Percentiles rank a stretch among this genome's conserved stretches.
phyloP scores from a whole-genome alignment of 2,113 vertebrate species.

The Colistium nudipinnis region DNA sequence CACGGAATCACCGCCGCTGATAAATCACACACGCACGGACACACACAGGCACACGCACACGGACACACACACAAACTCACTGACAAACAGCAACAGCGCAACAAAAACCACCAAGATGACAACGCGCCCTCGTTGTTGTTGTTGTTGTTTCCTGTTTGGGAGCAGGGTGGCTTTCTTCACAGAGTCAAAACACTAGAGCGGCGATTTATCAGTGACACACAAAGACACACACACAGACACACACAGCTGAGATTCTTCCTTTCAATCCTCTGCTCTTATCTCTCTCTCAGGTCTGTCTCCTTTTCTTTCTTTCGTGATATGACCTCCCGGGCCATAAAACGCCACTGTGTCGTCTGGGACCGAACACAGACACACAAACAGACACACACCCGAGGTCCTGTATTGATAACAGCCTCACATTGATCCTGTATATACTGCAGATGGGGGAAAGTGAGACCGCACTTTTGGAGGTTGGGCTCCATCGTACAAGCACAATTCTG shows the following conservation, averaged over 20 bases:
- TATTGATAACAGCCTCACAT: constrained; percentile 72
- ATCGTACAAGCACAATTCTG: constrained; percentile 50
- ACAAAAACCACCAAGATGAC: constrained; percentile 27
- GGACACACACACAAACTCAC: constrained; percentile 2
- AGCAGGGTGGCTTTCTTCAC: constrained; percentile 66
- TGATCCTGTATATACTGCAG: constrained; percentile 61
- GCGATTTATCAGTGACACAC: constrained; percentile 56
- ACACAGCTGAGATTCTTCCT: constrained; percentile 65
- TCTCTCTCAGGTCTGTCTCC: constrained; percentile 66
- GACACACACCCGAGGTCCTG: constrained; percentile 22
- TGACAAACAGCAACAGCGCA: background rate
- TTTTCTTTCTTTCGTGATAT: constrained; percentile 59
- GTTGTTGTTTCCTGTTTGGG: constrained; percentile 59
- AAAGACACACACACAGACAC: constrained; percentile 18
- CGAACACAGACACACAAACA: constrained; percentile 32
- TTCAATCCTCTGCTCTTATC: constrained; percentile 55
- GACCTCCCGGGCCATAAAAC: constrained; percentile 60
- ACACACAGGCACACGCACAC: constrained; percentile 13
- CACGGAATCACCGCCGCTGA: constrained; percentile 61
- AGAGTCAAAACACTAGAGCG: constrained; percentile 81
- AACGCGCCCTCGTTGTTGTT: constrained; percentile 54
- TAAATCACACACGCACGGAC: constrained; percentile 56
- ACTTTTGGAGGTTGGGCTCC: constrained; percentile 20
- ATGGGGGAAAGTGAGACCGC: constrained; percentile 61
- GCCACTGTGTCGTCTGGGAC: constrained; percentile 75